These are phyloP conservation scores for Ptychobarbus kaznakovi DNA, from an alignment of 2,797 vertebrate genomes.

Conservation along the genomic window DNA sequence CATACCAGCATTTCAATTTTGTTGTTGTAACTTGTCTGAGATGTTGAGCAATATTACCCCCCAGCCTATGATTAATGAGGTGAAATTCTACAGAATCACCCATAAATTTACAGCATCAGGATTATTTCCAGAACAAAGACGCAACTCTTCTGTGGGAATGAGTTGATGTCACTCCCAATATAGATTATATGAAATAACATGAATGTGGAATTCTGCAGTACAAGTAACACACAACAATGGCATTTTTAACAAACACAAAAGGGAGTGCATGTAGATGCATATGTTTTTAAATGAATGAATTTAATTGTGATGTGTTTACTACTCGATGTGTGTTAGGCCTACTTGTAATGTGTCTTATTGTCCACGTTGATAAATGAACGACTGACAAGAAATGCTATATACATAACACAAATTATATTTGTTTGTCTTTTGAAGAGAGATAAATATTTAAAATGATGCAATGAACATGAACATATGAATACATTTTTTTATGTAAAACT, in stretches of 20 bases:
- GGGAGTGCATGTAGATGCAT: background rate
- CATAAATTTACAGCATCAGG: too few relatives aligned
- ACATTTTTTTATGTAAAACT: background rate
- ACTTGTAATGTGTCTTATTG: background rate
- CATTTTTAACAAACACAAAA: background rate
- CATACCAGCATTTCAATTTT: background rate
- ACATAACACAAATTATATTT: background rate
- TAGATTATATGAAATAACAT: background rate
- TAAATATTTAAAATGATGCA: background rate
- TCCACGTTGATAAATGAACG: background rate
- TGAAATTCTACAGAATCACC: background rate
- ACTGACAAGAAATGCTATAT: background rate
- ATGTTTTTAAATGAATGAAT: background rate
- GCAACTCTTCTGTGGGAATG: background rate
- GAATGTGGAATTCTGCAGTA: background rate
- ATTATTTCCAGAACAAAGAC: background rate
- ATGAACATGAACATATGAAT: background rate
- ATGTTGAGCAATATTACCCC: constrained; percentile 3
- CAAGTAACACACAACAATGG: background rate
- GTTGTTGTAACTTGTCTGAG: constrained; percentile 16
- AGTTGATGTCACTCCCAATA: background rate
- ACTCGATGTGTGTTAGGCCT: background rate
- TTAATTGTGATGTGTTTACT: background rate
- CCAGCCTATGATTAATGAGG: background rate
- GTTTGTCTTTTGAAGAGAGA: background rate